These are phyloP conservation scores for Trematomus loennbergii DNA, from an alignment of 2,113 vertebrate genomes.

Conservation along the genomic window DNA sequence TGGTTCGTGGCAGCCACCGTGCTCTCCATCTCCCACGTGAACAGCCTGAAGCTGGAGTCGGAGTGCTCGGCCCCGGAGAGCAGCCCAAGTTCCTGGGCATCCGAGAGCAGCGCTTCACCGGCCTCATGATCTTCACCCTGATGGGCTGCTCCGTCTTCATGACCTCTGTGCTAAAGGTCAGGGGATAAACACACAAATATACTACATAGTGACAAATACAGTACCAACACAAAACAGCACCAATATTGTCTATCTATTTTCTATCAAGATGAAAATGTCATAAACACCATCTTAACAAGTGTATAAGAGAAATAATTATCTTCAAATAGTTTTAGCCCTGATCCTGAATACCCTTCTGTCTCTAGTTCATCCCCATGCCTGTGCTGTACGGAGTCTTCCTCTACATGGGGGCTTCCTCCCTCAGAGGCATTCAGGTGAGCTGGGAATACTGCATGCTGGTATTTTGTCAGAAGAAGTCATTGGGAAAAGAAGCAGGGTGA, in stretches of 20 bases:
- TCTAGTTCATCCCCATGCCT: conserved; percentile 98
- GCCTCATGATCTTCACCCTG: conserved; percentile 98
- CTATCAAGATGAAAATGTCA: too few species aligned
- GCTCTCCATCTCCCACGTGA: conserved; percentile 98
- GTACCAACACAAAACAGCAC: too few species aligned
- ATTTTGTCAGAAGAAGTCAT: background rate
- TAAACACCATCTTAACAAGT: background rate
- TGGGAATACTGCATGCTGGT: background rate
- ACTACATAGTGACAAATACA: too few species aligned
- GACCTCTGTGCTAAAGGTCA: conserved; percentile 97
- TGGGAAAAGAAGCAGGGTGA: background rate
- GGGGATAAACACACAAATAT: background rate
- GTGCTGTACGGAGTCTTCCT: conserved; percentile 98
- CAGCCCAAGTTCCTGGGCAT: conserved; percentile 99
- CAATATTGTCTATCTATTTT: too few species aligned
- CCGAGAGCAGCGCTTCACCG: conserved; percentile 96
- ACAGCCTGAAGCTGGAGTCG: conserved; percentile 97
- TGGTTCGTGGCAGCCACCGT: conserved; percentile 99
- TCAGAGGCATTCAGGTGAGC: conserved; percentile 98
- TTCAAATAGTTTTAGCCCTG: background rate
- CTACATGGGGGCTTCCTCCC: conserved; percentile 98
- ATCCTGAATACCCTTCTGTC: conserved; percentile 1
- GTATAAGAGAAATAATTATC: background rate
- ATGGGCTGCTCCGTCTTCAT: conserved; percentile 99
- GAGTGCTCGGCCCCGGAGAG: conserved; percentile 97